These are phyloP conservation scores for Gopherus flavomarginatus DNA, from an alignment of 2,113 vertebrate species.

Conservation along the genomic window DNA sequence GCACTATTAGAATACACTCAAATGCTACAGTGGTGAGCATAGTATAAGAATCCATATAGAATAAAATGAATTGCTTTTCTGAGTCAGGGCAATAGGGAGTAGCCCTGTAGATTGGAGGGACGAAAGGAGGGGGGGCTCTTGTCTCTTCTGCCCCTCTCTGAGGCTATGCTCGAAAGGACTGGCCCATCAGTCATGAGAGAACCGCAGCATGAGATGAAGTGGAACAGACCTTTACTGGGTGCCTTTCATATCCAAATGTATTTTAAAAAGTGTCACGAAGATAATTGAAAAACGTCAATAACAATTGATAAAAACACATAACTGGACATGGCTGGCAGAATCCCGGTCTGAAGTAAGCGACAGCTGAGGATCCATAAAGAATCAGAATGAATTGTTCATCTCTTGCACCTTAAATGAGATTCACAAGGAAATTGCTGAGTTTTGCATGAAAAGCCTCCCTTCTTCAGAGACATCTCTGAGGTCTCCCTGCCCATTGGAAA, in stretches of 20 bases:
- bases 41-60: background rate
- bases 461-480: slow-evolving; percentile 22
- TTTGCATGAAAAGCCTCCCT: slow-evolving; percentile 66
- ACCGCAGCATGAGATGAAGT: slow-evolving; percentile 7
- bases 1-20: background rate
- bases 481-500: slow-evolving; percentile 11
- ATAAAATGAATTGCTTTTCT: background rate
- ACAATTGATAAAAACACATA: slow-evolving; percentile 54
- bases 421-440: slow-evolving; percentile 64
- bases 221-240: slow-evolving; percentile 12
- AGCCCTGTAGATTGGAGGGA: no score
- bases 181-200: slow-evolving; percentile 30
- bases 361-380: slow-evolving; percentile 52
- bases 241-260: slow-evolving; percentile 68
- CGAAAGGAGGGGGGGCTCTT: fast-evolving
- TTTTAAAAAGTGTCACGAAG: slow-evolving; percentile 64
- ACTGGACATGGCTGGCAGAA: slow-evolving; percentile 32
- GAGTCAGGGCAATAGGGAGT: background rate
- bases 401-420: slow-evolving; percentile 39
- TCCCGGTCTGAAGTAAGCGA: slow-evolving; percentile 12
- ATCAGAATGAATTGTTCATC: slow-evolving; percentile 37
- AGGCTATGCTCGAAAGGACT: background rate
- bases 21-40: background rate
- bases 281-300: slow-evolving; percentile 75
- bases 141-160: background rate